Evolutionary conservation across 2,797 vertebrate genomes (phyloP).

Genomic region (Hylomyscus alleni): DNA sequence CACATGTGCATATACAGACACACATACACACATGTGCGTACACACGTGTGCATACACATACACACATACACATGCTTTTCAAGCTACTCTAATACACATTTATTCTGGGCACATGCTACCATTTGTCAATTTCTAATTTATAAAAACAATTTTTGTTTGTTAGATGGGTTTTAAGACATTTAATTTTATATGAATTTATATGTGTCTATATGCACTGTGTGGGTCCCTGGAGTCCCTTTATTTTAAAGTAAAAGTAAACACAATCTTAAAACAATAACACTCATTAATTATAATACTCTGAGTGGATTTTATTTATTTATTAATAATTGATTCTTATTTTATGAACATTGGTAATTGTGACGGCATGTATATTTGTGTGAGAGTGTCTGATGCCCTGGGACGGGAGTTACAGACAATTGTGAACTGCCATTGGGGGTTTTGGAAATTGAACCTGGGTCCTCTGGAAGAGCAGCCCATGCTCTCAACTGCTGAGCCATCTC

Average conservation of each 20-base stretch:
- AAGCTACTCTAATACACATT: conserved; percentile 17
- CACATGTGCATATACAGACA: too few species aligned
- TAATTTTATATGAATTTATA: not conserved
- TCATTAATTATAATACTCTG: not conserved
- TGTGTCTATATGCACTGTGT: not conserved
- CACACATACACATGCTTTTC: not conserved
- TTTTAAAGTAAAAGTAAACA: conserved; percentile 51
- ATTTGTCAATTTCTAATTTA: conserved; percentile 12
- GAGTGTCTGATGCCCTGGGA: not conserved
- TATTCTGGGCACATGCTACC: not conserved
- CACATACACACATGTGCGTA: not conserved
- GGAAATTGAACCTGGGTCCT: not conserved
- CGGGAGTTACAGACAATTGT: not conserved
- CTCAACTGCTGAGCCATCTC: not conserved
- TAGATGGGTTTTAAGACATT: not conserved
- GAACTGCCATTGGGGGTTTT: not conserved
- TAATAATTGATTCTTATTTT: not conserved
- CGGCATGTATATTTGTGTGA: not conserved
- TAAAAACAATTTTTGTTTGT: not conserved
- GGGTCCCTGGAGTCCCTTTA: not conserved
- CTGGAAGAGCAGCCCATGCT: not conserved
- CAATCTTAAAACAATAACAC: not conserved
- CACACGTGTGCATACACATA: not conserved
- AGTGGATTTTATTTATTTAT: not conserved
- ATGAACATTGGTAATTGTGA: not conserved